Percentiles rank a stretch among this genome's conserved stretches.
Conservation (phyloP, 1,140 invertebrate genomes). For the Solen grandis region DNA sequence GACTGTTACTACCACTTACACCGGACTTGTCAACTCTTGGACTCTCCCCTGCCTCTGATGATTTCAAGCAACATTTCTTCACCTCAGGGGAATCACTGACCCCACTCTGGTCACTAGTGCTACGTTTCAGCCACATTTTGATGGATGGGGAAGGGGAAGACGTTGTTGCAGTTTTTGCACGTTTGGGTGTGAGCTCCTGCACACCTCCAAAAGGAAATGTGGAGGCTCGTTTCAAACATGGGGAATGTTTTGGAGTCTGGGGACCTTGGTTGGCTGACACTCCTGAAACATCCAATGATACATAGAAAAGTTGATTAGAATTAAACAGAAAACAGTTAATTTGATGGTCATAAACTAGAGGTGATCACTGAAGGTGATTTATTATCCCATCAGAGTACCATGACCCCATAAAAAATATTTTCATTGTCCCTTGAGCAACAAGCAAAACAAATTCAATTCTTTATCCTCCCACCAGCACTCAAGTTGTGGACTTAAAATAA, state of each 20-base stretch:
- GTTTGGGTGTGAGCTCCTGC: constrained; percentile 30
- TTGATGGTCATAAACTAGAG: neutral
- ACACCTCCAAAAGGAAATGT: constrained; percentile 38
- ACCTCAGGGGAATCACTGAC: neutral
- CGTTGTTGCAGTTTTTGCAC: neutral
- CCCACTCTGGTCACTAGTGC: constrained; percentile 17
- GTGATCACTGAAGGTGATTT: neutral
- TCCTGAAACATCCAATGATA: neutral
- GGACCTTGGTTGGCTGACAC: constrained; percentile 7
- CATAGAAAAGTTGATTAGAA: neutral
- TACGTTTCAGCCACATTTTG: constrained; percentile 51
- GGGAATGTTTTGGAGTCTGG: constrained; percentile 1
- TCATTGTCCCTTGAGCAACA: neutral
- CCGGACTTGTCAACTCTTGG: neutral
- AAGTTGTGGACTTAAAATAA: no score
- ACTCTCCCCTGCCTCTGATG: neutral
- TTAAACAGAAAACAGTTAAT: neutral
- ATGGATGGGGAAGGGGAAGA: constrained; percentile 36
- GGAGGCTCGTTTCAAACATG: constrained; percentile 24
- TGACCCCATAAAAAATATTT: neutral
- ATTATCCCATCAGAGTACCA: neutral
- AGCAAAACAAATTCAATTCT: no score
- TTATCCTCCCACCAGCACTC: neutral
- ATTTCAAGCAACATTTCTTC: neutral
- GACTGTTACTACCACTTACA: neutral